Conservation (phyloP, 2,113 vertebrate genomes). For the Rhodinocichla rosea region DNA sequence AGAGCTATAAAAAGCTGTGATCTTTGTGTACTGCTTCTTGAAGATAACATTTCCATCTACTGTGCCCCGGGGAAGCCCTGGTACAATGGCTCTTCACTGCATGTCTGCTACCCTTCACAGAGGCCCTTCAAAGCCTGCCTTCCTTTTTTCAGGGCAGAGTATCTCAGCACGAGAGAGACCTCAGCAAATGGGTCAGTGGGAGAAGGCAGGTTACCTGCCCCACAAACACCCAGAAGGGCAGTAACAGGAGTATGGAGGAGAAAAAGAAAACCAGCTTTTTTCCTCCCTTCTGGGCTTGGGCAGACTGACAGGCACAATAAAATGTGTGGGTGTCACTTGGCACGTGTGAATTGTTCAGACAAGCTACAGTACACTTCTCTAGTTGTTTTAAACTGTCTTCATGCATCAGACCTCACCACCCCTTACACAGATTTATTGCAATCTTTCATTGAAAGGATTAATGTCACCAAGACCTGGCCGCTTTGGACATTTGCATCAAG, state of each 20-base stretch:
- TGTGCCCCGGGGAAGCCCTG: neutral
- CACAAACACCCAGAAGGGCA: neutral
- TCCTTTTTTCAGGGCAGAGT: neutral
- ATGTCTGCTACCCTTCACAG: neutral
- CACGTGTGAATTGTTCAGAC: conserved; percentile 41
- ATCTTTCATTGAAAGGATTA: conserved; percentile 11
- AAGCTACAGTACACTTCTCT: conserved; percentile 36
- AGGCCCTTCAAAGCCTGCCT: neutral
- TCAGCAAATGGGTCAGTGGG: neutral
- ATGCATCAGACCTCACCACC: neutral
- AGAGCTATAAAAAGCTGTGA: neutral
- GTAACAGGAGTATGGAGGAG: neutral
- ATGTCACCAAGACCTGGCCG: neutral
- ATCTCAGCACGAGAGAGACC: neutral
- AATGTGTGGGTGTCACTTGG: conserved; percentile 47
- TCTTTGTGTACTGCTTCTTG: neutral
- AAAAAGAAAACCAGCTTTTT: neutral
- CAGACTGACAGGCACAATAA: conserved; percentile 41
- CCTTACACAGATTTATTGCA: conserved; percentile 6
- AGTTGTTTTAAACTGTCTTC: conserved; percentile 52
- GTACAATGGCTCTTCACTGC: neutral
- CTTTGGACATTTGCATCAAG: conserved; percentile 21
- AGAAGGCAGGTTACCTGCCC: neutral
- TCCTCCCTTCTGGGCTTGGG: neutral
- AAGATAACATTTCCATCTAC: neutral